phyloP scores from a whole-genome alignment of 2,797 vertebrate genomes.

The Scomberomorus guttatus region DNA sequence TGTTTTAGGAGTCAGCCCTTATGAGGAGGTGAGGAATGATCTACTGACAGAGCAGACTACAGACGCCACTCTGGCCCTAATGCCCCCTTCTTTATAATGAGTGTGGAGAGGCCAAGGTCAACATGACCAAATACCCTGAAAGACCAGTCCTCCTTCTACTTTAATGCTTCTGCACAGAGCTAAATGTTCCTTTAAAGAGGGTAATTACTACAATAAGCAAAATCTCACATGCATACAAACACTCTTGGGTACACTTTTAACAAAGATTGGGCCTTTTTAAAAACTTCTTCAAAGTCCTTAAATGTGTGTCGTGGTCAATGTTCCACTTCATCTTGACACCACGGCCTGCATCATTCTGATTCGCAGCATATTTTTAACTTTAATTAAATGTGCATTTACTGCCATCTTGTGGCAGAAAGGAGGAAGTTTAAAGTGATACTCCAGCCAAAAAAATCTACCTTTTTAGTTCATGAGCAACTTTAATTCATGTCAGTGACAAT shows the following conservation, averaged over 20 bases:
- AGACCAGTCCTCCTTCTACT: conserved; percentile 39
- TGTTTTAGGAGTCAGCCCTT: conserved; percentile 27
- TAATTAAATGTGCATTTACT: conserved; percentile 27
- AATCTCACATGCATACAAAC: conserved; percentile 2
- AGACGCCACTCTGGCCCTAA: conserved; percentile 50
- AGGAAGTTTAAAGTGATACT: conserved; percentile 43
- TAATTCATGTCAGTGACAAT: neutral
- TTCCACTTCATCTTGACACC: conserved; percentile 41
- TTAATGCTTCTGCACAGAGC: conserved; percentile 49
- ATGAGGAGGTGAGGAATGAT: conserved; percentile 74
- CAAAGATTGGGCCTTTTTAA: conserved; percentile 20
- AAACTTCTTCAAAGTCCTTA: conserved; percentile 47
- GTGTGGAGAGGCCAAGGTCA: conserved; percentile 60
- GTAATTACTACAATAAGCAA: neutral
- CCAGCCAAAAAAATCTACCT: neutral
- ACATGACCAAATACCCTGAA: conserved; percentile 43
- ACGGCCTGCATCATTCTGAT: conserved; percentile 26
- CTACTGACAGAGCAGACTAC: conserved; percentile 56
- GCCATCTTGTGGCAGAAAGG: conserved; percentile 65
- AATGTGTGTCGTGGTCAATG: conserved; percentile 3
- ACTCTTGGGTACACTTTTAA: conserved; percentile 13
- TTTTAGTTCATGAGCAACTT: neutral
- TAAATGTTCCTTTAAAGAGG: conserved; percentile 44
- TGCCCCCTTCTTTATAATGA: conserved; percentile 59
- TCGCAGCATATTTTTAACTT: conserved; percentile 1